Conservation (phyloP, 2,888 invertebrate genomes). For the Synergus gifuensis region DNA sequence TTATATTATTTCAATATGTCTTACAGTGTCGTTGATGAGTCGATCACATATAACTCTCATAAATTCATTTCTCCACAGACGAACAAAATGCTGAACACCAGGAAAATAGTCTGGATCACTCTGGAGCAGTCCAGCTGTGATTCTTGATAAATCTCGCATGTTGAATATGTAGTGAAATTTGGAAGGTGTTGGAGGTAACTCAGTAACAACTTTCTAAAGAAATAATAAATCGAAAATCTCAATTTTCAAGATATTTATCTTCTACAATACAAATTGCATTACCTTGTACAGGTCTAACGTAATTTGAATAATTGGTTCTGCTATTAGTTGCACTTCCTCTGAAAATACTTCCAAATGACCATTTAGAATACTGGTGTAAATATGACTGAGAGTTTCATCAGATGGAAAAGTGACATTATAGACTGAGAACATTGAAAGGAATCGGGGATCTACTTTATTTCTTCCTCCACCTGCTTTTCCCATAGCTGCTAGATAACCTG, state of each 20-base stretch:
- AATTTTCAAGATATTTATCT: slow-evolving; percentile 26
- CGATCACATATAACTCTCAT: slow-evolving; percentile 92
- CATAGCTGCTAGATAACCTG: slow-evolving; percentile 90
- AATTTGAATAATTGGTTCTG: slow-evolving; percentile 85
- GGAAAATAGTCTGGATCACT: slow-evolving; percentile 86
- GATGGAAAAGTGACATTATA: slow-evolving; percentile 93
- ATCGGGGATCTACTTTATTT: slow-evolving; percentile 94
- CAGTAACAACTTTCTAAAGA: slow-evolving; percentile 83
- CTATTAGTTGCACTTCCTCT: slow-evolving; percentile 83
- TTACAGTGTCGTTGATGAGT: slow-evolving; percentile 83
- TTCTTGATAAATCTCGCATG: slow-evolving; percentile 92
- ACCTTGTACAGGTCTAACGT: slow-evolving; percentile 92
- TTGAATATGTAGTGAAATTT: slow-evolving; percentile 98
- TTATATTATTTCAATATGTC: slow-evolving; percentile 29
- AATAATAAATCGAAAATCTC: slow-evolving; percentile 24
- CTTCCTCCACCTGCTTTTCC: slow-evolving; percentile 93
- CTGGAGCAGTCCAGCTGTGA: slow-evolving; percentile 89
- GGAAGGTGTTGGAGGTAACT: slow-evolving; percentile 93
- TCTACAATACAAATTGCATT: slow-evolving; percentile 46
- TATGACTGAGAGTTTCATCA: slow-evolving; percentile 87
- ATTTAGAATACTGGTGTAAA: slow-evolving; percentile 89
- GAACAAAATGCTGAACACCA: slow-evolving; percentile 84
- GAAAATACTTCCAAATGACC: slow-evolving; percentile 88
- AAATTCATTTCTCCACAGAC: slow-evolving; percentile 96
- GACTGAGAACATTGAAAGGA: slow-evolving; percentile 93